Evolutionary conservation across 2,888 invertebrate genomes (phyloP).

Genomic region (Mesoligia furuncula): DNA sequence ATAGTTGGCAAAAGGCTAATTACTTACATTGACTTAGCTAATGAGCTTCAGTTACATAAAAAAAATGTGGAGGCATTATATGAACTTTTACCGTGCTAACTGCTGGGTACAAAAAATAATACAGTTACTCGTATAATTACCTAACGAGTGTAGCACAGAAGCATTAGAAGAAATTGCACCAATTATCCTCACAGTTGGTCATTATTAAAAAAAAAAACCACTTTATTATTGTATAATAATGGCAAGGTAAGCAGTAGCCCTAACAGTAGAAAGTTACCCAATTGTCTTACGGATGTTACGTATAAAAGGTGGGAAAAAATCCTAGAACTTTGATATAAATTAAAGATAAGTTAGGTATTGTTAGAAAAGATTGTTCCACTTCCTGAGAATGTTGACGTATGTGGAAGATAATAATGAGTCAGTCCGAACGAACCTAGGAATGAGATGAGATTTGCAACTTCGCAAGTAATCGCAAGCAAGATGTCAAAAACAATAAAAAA

Average conservation of each 20-base stretch:
- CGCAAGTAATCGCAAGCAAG: neutral
- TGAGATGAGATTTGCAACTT: neutral
- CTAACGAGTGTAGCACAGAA: neutral
- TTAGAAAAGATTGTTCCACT: slow-evolving; percentile 42
- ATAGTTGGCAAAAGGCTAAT: neutral
- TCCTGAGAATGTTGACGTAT: slow-evolving; percentile 50
- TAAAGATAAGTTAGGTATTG: slow-evolving; percentile 47
- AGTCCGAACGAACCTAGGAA: neutral
- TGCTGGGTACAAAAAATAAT: slow-evolving; percentile 1
- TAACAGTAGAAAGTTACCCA: slow-evolving; percentile 57
- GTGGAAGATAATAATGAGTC: slow-evolving; percentile 14
- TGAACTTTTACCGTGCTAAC: neutral
- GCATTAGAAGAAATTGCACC: slow-evolving; percentile 24
- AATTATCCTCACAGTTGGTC: slow-evolving; percentile 27
- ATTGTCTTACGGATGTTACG: slow-evolving; percentile 55
- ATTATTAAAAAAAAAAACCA: slow-evolving; percentile 11
- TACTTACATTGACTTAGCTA: neutral
- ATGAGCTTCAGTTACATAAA: neutral
- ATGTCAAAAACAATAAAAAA: neutral
- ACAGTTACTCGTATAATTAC: slow-evolving; percentile 22
- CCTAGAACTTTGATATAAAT: slow-evolving; percentile 12
- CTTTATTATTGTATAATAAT: slow-evolving; percentile 28
- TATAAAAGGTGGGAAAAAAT: slow-evolving; percentile 58
- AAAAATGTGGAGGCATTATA: neutral
- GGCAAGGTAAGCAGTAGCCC: slow-evolving; percentile 22